phyloP scores from a whole-genome alignment of 2,113 vertebrate species.

The Microtus richardsoni region DNA sequence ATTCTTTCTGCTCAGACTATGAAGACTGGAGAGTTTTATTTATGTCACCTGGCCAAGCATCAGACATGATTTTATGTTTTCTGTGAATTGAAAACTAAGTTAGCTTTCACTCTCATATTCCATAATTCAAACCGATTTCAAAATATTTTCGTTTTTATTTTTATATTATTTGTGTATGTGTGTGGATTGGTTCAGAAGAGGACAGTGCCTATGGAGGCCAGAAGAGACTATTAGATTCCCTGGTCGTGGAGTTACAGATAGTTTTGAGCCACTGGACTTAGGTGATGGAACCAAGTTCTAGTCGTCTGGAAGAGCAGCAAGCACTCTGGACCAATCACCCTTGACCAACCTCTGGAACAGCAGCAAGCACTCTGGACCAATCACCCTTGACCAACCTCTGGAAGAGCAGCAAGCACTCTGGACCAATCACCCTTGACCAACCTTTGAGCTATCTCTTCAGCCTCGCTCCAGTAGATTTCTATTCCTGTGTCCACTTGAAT shows the following conservation, averaged over 20 bases:
- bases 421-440: not conserved
- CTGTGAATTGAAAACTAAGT: not conserved
- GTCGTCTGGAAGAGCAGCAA: not conserved
- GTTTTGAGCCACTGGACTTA: not conserved
- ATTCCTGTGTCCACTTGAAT: no score
- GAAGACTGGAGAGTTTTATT: not conserved
- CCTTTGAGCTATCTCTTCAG: not conserved
- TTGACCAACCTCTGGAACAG: not conserved
- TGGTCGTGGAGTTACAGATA: not conserved
- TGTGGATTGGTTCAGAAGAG: not conserved
- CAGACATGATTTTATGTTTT: not conserved
- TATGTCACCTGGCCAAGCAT: no score
- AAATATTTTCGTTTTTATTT: not conserved
- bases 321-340: no score
- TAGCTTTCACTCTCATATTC: not conserved
- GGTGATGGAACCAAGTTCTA: not conserved
- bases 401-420: not conserved
- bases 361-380: not conserved
- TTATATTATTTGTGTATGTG: not conserved
- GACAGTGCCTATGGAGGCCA: not conserved
- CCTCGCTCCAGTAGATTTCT: not conserved
- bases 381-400: not conserved
- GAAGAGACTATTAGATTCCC: not conserved
- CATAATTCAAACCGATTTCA: not conserved
- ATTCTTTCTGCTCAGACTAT: not conserved